These are phyloP conservation scores for Sebastes elongatus DNA, from an alignment of 2,797 vertebrate species.

Conservation along the genomic window DNA sequence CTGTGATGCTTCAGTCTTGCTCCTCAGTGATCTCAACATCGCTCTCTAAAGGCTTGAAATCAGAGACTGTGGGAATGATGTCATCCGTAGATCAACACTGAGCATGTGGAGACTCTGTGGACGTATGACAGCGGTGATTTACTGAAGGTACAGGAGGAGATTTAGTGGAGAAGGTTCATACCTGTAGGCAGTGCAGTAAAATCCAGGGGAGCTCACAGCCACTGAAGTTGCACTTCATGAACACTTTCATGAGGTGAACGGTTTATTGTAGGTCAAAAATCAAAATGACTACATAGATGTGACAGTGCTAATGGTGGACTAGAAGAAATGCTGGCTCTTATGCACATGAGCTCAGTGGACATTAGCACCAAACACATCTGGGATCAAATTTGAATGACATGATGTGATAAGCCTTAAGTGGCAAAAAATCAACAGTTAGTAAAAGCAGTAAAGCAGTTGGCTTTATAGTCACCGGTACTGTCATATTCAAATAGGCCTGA, in stretches of 20 bases:
- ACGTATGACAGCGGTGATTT: conserved; percentile 32
- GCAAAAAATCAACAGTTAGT: background rate
- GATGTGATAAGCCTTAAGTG: background rate
- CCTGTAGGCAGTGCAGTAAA: conserved; percentile 8
- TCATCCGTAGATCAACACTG: conserved; percentile 28
- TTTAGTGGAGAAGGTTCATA: conserved; percentile 22
- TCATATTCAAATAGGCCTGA: conserved; percentile 16
- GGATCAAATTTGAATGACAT: conserved; percentile 16
- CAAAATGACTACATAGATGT: background rate
- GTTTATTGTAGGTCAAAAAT: conserved; percentile 20
- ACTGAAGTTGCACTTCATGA: conserved; percentile 9
- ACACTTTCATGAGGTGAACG: conserved; percentile 2
- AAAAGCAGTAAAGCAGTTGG: background rate
- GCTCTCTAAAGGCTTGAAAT: conserved; percentile 37
- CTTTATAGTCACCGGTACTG: background rate
- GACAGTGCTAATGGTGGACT: background rate
- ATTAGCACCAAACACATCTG: background rate
- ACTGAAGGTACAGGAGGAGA: background rate
- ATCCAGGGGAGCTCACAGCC: conserved; percentile 12
- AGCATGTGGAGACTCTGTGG: conserved; percentile 7
- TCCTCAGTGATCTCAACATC: conserved; percentile 14
- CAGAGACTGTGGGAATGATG: conserved; percentile 33
- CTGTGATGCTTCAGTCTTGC: conserved; percentile 9
- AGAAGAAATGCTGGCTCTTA: background rate
- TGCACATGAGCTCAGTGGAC: background rate